A percentile compares a stretch with the other conserved stretches of the same genome.
Evolutionary conservation across 1,140 invertebrate genomes (phyloP).

Genomic region (Bombus turneri): DNA sequence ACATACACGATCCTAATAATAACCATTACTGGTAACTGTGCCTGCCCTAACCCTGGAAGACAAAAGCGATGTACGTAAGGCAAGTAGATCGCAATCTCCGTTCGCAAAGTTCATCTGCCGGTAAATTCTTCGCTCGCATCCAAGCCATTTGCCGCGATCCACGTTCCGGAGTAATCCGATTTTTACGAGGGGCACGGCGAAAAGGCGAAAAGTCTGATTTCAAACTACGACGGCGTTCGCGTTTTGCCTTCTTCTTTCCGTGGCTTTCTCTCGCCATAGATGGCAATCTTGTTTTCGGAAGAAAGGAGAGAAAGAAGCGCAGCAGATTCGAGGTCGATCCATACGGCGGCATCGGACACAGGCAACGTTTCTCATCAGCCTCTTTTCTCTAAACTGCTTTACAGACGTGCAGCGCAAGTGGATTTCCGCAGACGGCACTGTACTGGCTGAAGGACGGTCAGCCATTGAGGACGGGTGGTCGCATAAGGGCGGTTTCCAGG

Average conservation of each 20-base stretch:
- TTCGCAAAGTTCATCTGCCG: not conserved
- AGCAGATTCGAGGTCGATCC: not conserved
- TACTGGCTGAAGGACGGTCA: slow-evolving; percentile 86
- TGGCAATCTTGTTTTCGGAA: slow-evolving; percentile 34
- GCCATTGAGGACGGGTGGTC: slow-evolving; percentile 84
- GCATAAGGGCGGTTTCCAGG: slow-evolving; percentile 81
- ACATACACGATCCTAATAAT: not conserved
- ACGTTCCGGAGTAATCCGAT: slow-evolving; percentile 24
- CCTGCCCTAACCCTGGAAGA: not conserved
- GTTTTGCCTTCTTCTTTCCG: not conserved
- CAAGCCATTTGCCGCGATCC: slow-evolving; percentile 5
- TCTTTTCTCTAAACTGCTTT: slow-evolving; percentile 65
- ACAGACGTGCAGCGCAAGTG: slow-evolving; percentile 80
- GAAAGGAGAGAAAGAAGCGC: not conserved
- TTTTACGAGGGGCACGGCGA: slow-evolving; percentile 8
- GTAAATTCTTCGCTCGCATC: slow-evolving; percentile 19
- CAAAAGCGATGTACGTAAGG: too few species aligned
- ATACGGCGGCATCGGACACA: not conserved
- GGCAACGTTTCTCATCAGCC: slow-evolving; percentile 57
- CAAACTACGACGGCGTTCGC: not conserved
- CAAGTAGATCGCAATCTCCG: not conserved
- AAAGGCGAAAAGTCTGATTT: not conserved
- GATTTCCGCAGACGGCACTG: slow-evolving; percentile 81
- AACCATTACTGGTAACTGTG: too few species aligned
- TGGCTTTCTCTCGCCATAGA: not conserved